Evolutionary conservation across 2,797 vertebrate genomes (phyloP).

Genomic region (Numenius phaeopus): DNA sequence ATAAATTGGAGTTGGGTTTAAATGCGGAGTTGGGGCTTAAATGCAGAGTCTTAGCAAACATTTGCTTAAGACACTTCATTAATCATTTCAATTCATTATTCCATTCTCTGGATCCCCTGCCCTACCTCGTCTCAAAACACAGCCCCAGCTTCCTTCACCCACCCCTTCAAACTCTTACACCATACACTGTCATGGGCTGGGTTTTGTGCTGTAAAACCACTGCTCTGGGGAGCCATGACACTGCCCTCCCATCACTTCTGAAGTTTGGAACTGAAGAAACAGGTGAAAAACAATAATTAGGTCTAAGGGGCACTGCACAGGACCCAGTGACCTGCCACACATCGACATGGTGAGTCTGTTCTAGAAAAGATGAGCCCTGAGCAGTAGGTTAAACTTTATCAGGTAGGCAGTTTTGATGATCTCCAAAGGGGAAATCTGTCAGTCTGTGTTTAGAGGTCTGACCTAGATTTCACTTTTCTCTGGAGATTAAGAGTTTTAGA

Average conservation of each 20-base stretch:
- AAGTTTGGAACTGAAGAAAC: background rate
- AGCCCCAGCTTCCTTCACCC: background rate
- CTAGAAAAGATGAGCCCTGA: background rate
- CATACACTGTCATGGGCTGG: accelerated
- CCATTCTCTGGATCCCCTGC: background rate
- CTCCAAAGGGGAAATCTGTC: background rate
- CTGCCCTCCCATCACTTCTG: background rate
- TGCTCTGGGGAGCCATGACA: background rate
- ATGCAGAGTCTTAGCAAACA: background rate
- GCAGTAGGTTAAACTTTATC: background rate
- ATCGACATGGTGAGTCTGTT: background rate
- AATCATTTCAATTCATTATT: background rate
- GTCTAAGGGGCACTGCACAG: background rate
- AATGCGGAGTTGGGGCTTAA: background rate
- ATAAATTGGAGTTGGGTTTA: background rate
- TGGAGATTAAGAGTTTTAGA: background rate
- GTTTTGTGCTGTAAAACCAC: background rate
- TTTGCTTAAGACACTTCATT: background rate
- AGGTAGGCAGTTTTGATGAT: background rate
- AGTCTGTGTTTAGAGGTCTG: background rate
- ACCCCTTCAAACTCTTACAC: background rate
- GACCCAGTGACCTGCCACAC: background rate
- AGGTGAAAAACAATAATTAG: background rate
- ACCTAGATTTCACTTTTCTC: background rate
- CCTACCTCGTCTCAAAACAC: background rate